phyloP scores from a whole-genome alignment of 2,888 invertebrate species.

The Hirtodrosophila cameraria region DNA sequence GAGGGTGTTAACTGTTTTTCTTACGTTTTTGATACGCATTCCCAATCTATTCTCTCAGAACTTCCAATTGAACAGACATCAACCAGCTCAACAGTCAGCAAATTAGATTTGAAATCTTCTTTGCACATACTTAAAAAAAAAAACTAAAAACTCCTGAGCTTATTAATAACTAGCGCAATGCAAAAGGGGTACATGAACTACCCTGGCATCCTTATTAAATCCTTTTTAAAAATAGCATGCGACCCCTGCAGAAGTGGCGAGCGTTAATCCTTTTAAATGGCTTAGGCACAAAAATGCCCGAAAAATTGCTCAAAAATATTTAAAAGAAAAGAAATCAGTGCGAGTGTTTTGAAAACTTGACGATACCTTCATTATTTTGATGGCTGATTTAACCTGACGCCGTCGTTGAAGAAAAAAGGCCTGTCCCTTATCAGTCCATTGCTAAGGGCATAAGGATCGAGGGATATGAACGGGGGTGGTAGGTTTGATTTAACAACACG shows the following conservation, averaged over 20 bases:
- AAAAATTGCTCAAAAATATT: slow-evolving; percentile 67
- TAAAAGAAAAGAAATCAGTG: slow-evolving; percentile 75
- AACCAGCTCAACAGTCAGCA: slow-evolving; percentile 37
- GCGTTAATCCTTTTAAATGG: slow-evolving; percentile 72
- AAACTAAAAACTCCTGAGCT: slow-evolving; percentile 15
- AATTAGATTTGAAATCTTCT: slow-evolving; percentile 64
- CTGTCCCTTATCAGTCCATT: slow-evolving; percentile 72
- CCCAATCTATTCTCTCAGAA: neutral
- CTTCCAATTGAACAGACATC: neutral
- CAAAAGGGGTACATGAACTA: slow-evolving; percentile 32
- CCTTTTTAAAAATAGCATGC: slow-evolving; percentile 40
- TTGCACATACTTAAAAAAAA: slow-evolving; percentile 56
- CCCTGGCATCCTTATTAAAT: slow-evolving; percentile 50
- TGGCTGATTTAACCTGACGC: slow-evolving; percentile 82
- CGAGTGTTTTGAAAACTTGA: slow-evolving; percentile 24
- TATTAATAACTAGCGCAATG: slow-evolving; percentile 49
- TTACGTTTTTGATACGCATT: neutral
- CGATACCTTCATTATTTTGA: slow-evolving; percentile 80
- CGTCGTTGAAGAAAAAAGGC: slow-evolving; percentile 40
- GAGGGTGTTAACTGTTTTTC: no score
- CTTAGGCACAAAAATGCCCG: slow-evolving; percentile 44
- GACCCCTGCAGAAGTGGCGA: slow-evolving; percentile 25
- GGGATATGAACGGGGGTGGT: neutral
- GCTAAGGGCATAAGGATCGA: slow-evolving; percentile 15
- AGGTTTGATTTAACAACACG: slow-evolving; percentile 71